Percentiles rank a stretch among this genome's conserved stretches.
These are phyloP conservation scores for Dynastes tityus DNA, from an alignment of 2,888 invertebrate genomes.

Conservation along the genomic window DNA sequence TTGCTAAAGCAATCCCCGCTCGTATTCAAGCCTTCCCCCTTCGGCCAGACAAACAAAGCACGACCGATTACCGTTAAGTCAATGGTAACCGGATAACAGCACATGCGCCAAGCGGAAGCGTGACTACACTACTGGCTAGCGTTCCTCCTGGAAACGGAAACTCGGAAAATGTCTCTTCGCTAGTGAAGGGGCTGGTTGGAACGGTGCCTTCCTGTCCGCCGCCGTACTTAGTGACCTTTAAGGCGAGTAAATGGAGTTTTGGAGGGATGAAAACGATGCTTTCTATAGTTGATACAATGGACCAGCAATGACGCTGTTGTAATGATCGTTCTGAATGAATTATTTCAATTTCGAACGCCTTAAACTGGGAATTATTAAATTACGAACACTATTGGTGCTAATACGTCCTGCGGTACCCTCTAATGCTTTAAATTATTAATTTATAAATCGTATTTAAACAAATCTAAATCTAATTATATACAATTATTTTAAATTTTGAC, in stretches of 20 bases:
- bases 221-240: constrained; percentile 37
- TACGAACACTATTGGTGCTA: neutral
- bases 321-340: constrained; percentile 3
- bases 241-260: constrained; percentile 23
- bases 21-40: neutral
- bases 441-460: neutral
- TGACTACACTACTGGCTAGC: constrained; percentile 30
- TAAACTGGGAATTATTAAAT: neutral
- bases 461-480: neutral
- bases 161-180: constrained; percentile 49
- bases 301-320: neutral
- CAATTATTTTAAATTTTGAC: too few species aligned
- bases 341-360: neutral
- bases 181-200: constrained; percentile 1
- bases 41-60: constrained; percentile 35
- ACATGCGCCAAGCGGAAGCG: constrained; percentile 59
- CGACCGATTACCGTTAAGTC: constrained; percentile 65
- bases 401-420: neutral
- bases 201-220: constrained; percentile 22
- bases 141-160: constrained; percentile 54
- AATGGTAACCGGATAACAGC: constrained; percentile 65
- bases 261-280: neutral
- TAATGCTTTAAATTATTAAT: neutral
- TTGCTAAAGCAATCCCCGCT: neutral
- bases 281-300: neutral